A percentile compares a stretch with the other conserved stretches of the same genome.
These are phyloP conservation scores for Gallirallus australis DNA, from an alignment of 2,797 vertebrate species.

Conservation along the genomic window DNA sequence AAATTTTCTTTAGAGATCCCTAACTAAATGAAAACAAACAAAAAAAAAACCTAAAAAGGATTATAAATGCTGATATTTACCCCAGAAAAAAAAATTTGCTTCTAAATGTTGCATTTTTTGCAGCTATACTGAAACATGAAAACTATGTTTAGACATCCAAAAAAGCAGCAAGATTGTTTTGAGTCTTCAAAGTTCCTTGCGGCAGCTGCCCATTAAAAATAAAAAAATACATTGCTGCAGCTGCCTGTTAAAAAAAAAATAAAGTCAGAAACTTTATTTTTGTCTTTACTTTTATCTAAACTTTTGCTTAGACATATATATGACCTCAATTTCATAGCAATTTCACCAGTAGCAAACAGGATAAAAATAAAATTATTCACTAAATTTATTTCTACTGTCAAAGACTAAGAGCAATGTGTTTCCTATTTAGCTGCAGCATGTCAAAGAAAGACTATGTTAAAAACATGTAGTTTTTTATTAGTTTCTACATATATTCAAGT, in stretches of 20 bases:
- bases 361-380: not conserved
- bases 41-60: not conserved
- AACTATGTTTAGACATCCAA: not conserved
- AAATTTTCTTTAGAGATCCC: not conserved
- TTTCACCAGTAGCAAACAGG: not conserved
- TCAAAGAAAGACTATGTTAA: not conserved
- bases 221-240: not conserved
- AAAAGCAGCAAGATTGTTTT: not conserved
- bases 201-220: not conserved
- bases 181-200: not conserved
- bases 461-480: not conserved
- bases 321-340: not conserved
- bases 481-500: not conserved
- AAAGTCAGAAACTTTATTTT: not conserved
- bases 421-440: not conserved
- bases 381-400: not conserved
- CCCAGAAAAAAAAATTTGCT: not conserved
- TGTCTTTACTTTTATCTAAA: not conserved
- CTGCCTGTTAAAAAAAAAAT: not conserved
- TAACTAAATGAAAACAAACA: not conserved
- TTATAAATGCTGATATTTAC: not conserved
- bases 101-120: not conserved
- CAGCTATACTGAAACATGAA: not conserved
- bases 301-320: not conserved
- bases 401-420: not conserved